Base-by-base conservation (phyloP, 53 echinoderm and acorn worm species). In the Crossaster papposus region DNA sequence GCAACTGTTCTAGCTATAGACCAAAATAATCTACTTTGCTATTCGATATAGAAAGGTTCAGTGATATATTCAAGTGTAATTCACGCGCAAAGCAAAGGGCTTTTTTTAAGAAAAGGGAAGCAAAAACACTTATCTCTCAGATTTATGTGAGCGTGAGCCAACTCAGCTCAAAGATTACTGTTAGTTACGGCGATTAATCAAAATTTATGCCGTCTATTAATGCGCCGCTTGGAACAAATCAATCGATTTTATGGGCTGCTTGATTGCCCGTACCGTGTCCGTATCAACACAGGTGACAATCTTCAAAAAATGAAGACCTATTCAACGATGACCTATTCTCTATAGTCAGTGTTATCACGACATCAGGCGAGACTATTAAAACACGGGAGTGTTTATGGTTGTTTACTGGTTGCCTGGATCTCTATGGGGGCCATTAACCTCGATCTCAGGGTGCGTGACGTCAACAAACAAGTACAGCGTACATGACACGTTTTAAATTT, bases 71-170 rank as follows among this genome's bases (percentile, higher is more conserved):
- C n/a, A 68, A 4, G 28, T n/a, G 28, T 53, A 28, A 31, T 81
- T 63, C 31, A 30, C 2, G 31, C 81, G 28, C 81, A 81, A 22
- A 62, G 52, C 32, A 17, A 58, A 62, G 55, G 34, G 32, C 32
- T 30, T 10, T 81, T 62, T 30, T 58, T 58, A 14, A 29, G 26
- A 58, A 20, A 31, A 63, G 81, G n/a, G n/a, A n/a, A n/a, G n/a
- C n/a, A 81, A 62, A 81, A 81, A 81, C 81, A 81, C 81, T 74
- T 32, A 22, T 44, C 81, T 15, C 1, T 55, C 31, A 81, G 63
- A 81, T 81, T 81, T 81, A 81, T 81, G 81, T 58, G 30, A 29
- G 17, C 62, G 62, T 81, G 81, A 15, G 33, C 55, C 81, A 81
- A 62, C 81, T 81, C 81, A 63, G 81, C 62, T 63, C 33, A 30